Base-by-base conservation (phyloP, 2,888 invertebrate species). In the Lithophane semibrunnea region DNA sequence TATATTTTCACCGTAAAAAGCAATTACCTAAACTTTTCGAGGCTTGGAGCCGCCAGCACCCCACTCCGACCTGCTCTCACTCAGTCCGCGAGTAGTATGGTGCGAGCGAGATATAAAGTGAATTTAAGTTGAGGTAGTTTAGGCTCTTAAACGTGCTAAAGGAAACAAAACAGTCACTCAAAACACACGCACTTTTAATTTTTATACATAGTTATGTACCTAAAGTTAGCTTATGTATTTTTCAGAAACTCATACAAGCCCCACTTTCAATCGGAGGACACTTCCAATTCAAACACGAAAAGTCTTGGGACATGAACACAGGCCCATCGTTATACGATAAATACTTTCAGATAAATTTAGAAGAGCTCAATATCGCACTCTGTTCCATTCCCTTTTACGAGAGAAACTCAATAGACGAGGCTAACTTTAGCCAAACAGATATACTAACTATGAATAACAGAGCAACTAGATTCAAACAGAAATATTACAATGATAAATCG, bases 251-350 rank as follows among this genome's bases (percentile, higher is more conserved):
- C 2, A 94, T 95, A 72, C 92, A 94, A 89, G 93, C 94, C 58
- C 94, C 96, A 18, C 85, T 94, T 42, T 93, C 96, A 37, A 87
- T 93, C 2, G 97, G 97, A n/a, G 95, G 95, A 8, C 96, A 97
- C 89, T 97, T 97, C 84, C 97, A 97, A 90, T 97, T 97, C 79
- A 97, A 97, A 89, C 97, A 97, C 86, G 97, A 97, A 88, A 97
- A 96, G 81, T 94, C 96, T 1, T 97, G 97, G 97, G 95, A 95
- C 69, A 86, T 91, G 42, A 91, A 89, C 49, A 92, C 93, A 44
- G 93, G 92, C 0, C 94, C 96, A 2, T 93, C 96, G 2, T 83
- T 93, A 47, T 96, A 96, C 83, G 95, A 96, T 78, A 96, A 96
- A 91, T 96, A 95, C 86, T 97, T 97, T 86, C 94, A 95, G 37